These are phyloP conservation scores for Hedychridium roseum DNA, from an alignment of 2,888 invertebrate genomes.

Conservation along the genomic window DNA sequence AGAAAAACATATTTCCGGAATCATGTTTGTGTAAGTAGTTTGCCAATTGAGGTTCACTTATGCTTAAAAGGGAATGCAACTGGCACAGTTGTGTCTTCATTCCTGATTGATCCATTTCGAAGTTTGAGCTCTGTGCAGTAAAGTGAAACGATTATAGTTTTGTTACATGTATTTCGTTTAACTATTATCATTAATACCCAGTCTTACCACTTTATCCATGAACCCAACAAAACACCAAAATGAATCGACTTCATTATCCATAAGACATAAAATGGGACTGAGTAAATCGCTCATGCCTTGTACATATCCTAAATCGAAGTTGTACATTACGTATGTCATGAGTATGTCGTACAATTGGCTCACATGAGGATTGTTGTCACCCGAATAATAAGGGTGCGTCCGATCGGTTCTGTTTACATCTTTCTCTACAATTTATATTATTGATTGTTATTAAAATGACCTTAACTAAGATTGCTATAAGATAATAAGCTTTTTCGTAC, in stretches of 20 bases:
- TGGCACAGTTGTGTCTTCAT: slow-evolving; percentile 94
- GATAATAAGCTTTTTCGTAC: slow-evolving; percentile 64
- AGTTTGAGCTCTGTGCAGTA: slow-evolving; percentile 78
- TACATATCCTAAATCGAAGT: slow-evolving; percentile 96
- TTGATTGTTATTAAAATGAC: slow-evolving; percentile 4
- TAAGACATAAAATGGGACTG: slow-evolving; percentile 87
- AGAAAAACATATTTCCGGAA: slow-evolving; percentile 97
- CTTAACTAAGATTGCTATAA: no score
- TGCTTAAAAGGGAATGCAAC: slow-evolving; percentile 80
- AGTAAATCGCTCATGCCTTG: slow-evolving; percentile 98
- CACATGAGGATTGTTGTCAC: slow-evolving; percentile 91
- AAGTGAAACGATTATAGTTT: slow-evolving; percentile 5
- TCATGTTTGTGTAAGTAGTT: slow-evolving; percentile 87
- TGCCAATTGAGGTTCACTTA: slow-evolving; percentile 85
- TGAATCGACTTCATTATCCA: slow-evolving; percentile 93
- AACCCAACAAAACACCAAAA: slow-evolving; percentile 99
- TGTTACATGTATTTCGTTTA: not conserved
- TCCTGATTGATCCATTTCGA: slow-evolving; percentile 95
- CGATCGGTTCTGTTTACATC: slow-evolving; percentile 97
- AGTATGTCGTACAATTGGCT: slow-evolving; percentile 87
- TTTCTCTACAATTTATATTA: slow-evolving; percentile 72
- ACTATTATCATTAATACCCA: not conserved
- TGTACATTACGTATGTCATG: slow-evolving; percentile 99
- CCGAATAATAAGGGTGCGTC: slow-evolving; percentile 89
- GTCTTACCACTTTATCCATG: slow-evolving; percentile 90